Percentiles rank a stretch among this genome's conserved stretches.
These are phyloP conservation scores for Panthera leo DNA, from an alignment of 2,113 vertebrate species.

Conservation along the genomic window DNA sequence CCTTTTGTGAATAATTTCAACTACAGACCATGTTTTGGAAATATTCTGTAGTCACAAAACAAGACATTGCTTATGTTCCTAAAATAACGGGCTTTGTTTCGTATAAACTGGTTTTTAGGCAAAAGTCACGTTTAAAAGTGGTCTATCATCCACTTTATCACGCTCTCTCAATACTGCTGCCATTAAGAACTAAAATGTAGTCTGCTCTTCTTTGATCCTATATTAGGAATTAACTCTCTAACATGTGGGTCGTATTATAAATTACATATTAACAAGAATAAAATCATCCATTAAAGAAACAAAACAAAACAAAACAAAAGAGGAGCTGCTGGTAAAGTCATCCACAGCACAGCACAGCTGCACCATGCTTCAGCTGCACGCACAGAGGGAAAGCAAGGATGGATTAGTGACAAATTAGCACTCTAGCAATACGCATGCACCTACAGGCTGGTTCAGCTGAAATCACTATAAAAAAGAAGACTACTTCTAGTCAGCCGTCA, in stretches of 20 bases:
- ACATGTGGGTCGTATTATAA: not conserved
- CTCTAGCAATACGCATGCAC: conserved; percentile 82
- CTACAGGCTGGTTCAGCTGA: conserved; percentile 70
- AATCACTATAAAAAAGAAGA: conserved; percentile 78
- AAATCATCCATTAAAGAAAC: conserved; percentile 10
- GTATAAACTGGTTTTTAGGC: not conserved
- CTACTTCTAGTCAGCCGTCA: conserved; percentile 89
- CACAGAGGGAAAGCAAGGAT: conserved; percentile 57
- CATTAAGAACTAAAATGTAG: conserved; percentile 33
- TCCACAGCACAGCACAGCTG: conserved; percentile 43
- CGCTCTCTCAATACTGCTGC: conserved; percentile 38
- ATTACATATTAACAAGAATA: not conserved
- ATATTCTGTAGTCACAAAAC: not conserved
- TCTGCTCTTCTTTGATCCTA: conserved; percentile 45
- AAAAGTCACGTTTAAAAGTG: not conserved
- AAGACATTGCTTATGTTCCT: not conserved
- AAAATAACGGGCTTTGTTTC: conserved; percentile 24
- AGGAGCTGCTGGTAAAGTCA: conserved; percentile 42
- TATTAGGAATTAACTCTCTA: not conserved
- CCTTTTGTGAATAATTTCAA: not conserved
- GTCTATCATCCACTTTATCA: not conserved
- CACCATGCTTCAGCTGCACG: conserved; percentile 67
- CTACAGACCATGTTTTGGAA: not conserved
- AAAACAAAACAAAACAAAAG: not conserved
- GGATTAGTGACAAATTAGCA: conserved; percentile 82